Evolutionary conservation across 2,797 vertebrate genomes (phyloP).

Genomic region (Muscicapa striata): DNA sequence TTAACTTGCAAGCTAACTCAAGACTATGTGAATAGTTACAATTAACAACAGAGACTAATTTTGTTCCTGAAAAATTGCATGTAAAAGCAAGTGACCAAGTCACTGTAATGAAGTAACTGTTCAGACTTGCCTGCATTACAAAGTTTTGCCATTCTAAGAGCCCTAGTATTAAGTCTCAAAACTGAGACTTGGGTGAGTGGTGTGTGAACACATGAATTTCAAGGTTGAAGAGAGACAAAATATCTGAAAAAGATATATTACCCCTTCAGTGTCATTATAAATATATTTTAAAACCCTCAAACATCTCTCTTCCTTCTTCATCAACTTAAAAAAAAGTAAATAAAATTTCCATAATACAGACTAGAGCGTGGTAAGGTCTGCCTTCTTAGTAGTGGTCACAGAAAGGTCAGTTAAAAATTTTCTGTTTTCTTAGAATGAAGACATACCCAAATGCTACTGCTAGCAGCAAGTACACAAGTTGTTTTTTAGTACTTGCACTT

Average conservation of each 20-base stretch:
- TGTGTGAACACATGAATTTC: neutral
- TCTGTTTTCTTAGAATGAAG: neutral
- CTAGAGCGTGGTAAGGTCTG: neutral
- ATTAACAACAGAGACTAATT: neutral
- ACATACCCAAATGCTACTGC: neutral
- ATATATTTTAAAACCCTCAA: neutral
- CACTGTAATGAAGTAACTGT: neutral
- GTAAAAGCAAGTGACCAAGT: constrained; percentile 2
- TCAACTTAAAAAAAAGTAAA: neutral
- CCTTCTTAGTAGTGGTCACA: neutral
- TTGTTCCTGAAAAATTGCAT: neutral
- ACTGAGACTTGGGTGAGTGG: neutral
- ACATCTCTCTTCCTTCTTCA: neutral
- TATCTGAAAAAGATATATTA: neutral
- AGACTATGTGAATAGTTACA: neutral
- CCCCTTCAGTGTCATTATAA: neutral
- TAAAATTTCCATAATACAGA: neutral
- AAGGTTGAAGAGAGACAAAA: neutral
- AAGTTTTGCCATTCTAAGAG: neutral
- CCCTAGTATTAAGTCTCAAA: neutral
- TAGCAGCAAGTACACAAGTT: neutral
- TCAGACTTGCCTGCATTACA: neutral
- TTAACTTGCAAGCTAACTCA: constrained; percentile 1
- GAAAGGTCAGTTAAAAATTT: neutral
- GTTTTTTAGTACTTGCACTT: no score